Percentiles rank a stretch among this genome's conserved stretches.
These are phyloP conservation scores for Microplitis mediator DNA, from an alignment of 1,140 invertebrate species.

Conservation along the genomic window DNA sequence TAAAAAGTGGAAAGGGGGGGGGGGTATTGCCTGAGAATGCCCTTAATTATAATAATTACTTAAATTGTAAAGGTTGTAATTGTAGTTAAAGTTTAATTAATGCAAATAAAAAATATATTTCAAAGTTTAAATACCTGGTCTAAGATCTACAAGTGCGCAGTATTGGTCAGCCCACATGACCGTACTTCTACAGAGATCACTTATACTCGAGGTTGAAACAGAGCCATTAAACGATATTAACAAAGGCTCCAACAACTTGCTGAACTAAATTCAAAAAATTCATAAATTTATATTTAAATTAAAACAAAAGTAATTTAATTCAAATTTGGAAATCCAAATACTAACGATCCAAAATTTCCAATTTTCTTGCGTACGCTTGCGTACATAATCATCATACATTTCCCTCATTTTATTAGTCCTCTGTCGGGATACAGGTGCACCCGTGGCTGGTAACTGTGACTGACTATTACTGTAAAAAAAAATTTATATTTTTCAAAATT, in stretches of 20 bases:
- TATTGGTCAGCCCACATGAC: constrained; percentile 94
- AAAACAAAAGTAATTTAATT: constrained; percentile 12
- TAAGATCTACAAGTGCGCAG: constrained; percentile 89
- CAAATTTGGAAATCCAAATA: constrained; percentile 49
- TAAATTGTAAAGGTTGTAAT: too few species aligned
- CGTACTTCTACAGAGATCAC: constrained; percentile 91
- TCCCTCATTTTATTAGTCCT: constrained; percentile 91
- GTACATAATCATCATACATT: constrained; percentile 93
- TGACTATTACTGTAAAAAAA: constrained; percentile 81
- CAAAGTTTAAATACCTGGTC: constrained; percentile 74
- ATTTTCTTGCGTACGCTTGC: constrained; percentile 82
- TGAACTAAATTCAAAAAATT: constrained; percentile 72
- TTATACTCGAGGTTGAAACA: constrained; percentile 88
- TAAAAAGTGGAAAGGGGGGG: too few species aligned
- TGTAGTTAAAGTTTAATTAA: too few species aligned
- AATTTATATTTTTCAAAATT: constrained; percentile 30
- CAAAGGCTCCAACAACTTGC: constrained; percentile 85
- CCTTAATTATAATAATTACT: too few species aligned
- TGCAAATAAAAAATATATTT: not conserved
- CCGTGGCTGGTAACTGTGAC: constrained; percentile 92
- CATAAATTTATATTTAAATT: constrained; percentile 28
- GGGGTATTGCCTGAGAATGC: too few species aligned
- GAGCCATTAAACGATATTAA: constrained; percentile 88
- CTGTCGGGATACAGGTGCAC: constrained; percentile 88
- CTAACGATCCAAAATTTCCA: constrained; percentile 99